A percentile compares a stretch with the other conserved stretches of the same genome.
Conservation (phyloP, 2,113 vertebrate genomes). For the Zonotrichia leucophrys region DNA sequence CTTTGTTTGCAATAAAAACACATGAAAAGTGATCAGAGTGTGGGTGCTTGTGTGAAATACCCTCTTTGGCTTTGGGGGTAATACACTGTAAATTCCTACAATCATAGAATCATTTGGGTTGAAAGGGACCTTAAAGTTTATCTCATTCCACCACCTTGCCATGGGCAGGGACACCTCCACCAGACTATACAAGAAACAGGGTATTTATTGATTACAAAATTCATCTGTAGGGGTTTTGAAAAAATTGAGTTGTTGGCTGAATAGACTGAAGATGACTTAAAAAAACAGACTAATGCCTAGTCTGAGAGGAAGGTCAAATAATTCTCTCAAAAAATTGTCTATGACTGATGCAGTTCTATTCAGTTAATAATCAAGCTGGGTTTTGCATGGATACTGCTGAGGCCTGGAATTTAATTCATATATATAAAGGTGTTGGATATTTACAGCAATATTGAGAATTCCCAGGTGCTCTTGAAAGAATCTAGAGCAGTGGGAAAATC, state of each 20-base stretch:
- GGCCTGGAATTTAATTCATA: background rate
- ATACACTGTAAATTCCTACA: accelerated
- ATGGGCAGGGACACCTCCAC: background rate
- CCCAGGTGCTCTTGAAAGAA: background rate
- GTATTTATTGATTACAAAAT: background rate
- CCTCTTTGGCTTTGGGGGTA: accelerated
- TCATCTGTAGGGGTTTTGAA: background rate
- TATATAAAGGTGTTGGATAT: background rate
- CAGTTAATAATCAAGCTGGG: background rate
- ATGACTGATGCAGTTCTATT: background rate
- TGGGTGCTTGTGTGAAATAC: background rate
- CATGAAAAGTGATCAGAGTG: background rate
- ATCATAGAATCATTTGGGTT: background rate
- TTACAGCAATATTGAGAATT: background rate
- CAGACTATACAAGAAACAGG: too few relatives aligned
- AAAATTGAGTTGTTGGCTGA: background rate
- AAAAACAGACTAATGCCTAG: background rate
- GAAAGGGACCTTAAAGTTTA: background rate
- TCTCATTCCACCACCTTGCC: background rate
- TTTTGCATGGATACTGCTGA: background rate
- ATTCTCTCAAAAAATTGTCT: background rate
- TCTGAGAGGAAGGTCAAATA: background rate
- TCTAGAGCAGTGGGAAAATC: background rate
- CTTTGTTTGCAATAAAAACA: background rate
- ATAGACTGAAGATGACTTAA: background rate